These are phyloP conservation scores for Prenolepis imparis DNA, from an alignment of 2,888 invertebrate species.

Conservation along the genomic window DNA sequence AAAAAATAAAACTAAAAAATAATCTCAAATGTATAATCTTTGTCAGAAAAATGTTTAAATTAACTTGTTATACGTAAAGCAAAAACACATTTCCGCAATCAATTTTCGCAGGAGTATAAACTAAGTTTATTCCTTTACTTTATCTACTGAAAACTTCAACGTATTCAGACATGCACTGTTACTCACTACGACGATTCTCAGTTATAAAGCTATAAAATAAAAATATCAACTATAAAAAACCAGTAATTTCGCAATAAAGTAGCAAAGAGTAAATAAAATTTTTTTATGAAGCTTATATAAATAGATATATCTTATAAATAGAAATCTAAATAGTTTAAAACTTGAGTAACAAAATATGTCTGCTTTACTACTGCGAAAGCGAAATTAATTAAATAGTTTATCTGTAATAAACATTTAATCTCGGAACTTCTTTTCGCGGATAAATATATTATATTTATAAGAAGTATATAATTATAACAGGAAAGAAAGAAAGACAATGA, in stretches of 20 bases:
- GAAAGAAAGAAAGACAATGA: neutral
- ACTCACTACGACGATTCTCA: neutral
- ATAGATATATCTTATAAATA: too few relatives aligned
- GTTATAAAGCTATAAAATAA: too few relatives aligned
- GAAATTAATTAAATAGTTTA: neutral
- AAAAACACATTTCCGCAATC: neutral
- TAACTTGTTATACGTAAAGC: neutral
- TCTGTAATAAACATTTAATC: neutral
- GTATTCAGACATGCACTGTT: neutral
- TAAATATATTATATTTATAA: neutral
- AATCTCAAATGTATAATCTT: neutral
- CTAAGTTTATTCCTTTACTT: neutral
- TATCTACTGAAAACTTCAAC: neutral
- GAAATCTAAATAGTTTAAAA: neutral
- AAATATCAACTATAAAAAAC: too few relatives aligned
- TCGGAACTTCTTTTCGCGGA: neutral
- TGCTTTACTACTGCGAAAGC: neutral
- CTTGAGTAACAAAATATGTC: neutral
- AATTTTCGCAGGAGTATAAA: neutral
- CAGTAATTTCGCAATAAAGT: neutral
- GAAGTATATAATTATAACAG: neutral
- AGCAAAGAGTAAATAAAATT: neutral
- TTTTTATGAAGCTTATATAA: neutral
- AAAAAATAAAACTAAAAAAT: neutral
- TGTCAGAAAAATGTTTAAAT: conserved; percentile 3